Conservation (phyloP, 92 coral and sea anemone genomes). For the Paramuricea clavata region DNA sequence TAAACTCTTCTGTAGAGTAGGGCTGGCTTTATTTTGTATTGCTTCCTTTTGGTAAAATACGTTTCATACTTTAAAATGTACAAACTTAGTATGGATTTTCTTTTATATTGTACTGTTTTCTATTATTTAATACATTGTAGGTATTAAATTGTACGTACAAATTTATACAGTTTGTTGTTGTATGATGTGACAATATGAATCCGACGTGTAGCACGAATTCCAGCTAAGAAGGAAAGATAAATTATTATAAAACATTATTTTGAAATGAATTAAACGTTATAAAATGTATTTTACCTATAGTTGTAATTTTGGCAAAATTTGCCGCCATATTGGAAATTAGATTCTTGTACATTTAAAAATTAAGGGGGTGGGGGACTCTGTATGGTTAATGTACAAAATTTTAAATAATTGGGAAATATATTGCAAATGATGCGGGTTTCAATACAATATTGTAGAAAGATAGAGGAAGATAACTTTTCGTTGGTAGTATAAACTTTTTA, state of each 20-base stretch:
- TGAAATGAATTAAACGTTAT: neutral
- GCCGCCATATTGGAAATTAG: slow-evolving; percentile 17
- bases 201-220: slow-evolving; percentile 7
- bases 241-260: neutral
- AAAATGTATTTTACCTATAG: neutral
- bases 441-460: neutral
- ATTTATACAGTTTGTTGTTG: slow-evolving; percentile 13
- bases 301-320: slow-evolving; percentile 14
- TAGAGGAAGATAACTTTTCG: neutral
- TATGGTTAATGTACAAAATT: neutral
- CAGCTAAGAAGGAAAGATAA: neutral
- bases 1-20: too few species aligned
- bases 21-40: too few species aligned
- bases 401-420: neutral
- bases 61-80: too few species aligned
- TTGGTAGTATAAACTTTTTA: neutral
- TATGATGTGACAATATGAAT: neutral
- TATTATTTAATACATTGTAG: neutral
- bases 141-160: slow-evolving; percentile 17
- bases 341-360: neutral
- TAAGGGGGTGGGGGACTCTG: neutral
- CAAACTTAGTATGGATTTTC: too few species aligned
- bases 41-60: too few species aligned
- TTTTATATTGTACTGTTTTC: too few species aligned
- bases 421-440: neutral